These are phyloP conservation scores for Melanostoma mellinum DNA, from an alignment of 2,888 invertebrate genomes.

Conservation along the genomic window DNA sequence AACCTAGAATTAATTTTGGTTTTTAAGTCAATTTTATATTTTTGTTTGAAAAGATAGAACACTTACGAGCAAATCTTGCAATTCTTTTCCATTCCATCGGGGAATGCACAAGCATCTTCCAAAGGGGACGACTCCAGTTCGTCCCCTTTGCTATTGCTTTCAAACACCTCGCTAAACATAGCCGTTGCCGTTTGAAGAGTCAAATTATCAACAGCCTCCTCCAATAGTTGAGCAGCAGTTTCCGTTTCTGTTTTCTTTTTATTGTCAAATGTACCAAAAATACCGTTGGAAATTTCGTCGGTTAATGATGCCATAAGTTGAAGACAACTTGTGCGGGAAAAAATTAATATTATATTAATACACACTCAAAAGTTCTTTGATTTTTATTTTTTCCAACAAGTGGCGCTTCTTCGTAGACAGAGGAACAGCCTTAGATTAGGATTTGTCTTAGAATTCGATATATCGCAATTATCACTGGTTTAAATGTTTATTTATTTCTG, in stretches of 20 bases:
- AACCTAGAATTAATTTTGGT: slow-evolving; percentile 82
- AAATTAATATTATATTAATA: slow-evolving; percentile 25
- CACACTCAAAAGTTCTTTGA: background rate
- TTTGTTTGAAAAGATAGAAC: slow-evolving; percentile 2
- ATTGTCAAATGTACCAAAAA: slow-evolving; percentile 68
- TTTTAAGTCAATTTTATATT: background rate
- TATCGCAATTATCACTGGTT: slow-evolving; percentile 37
- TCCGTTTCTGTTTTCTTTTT: slow-evolving; percentile 58
- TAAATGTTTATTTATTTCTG: slow-evolving; percentile 17
- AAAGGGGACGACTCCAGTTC: slow-evolving; percentile 79
- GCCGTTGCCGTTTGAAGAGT: slow-evolving; percentile 69
- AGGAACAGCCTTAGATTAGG: slow-evolving; percentile 33
- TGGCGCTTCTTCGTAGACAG: slow-evolving; percentile 34
- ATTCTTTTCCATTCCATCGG: slow-evolving; percentile 84
- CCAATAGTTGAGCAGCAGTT: slow-evolving; percentile 55
- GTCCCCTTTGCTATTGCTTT: slow-evolving; percentile 76
- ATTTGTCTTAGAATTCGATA: slow-evolving; percentile 32
- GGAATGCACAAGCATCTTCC: slow-evolving; percentile 80
- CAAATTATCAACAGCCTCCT: slow-evolving; percentile 68
- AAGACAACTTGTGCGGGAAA: slow-evolving; percentile 60
- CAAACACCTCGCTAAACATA: slow-evolving; percentile 78
- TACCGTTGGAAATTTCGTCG: slow-evolving; percentile 74
- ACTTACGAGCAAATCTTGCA: slow-evolving; percentile 87
- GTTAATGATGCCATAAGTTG: slow-evolving; percentile 76
- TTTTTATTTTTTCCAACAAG: slow-evolving; percentile 16